Base-by-base conservation (phyloP, 2,113 vertebrate species). In the Gymnogyps californianus region DNA sequence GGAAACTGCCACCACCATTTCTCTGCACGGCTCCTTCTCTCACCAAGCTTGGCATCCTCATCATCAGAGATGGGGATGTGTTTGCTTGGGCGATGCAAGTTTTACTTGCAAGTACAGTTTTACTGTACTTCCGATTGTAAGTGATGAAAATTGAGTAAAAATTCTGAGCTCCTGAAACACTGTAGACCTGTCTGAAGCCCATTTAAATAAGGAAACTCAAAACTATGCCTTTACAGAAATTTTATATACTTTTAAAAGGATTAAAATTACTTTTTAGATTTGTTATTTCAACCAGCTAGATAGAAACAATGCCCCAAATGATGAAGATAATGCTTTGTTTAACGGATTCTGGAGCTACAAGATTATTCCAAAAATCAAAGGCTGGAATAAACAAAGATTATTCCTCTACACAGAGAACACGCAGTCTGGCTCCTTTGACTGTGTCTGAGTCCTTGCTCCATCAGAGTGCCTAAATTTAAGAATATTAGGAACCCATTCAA, bases 21-120 rank as follows among this genome's bases (percentile, higher is more conserved):
- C 40, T 5, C 42, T 25, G 47, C 40, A 40, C 1, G 3, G 20
- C 47, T 40, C 25, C 29, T 46, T 6, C 25, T 32, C 31, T n/a
- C 67, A 51, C 58, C 16, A 17, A 20, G 42, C 59, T 21, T 36
- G 36, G 65, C 31, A 49, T 15, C 42, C 21, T 57, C 34, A 5
- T 21, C 47, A 7, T 13, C 2, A 0, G 32, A 47, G 34, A 25
- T 1, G 8, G 31, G 28, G 55, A 62, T 16, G 9, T 1, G 1
- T 22, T 69, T n/a, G 29, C 79, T 69, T 36, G 59, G 59, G 36
- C 1, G 0, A 51, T 4, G 0, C 46, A 59, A 82, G 21, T 51
- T 36, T 58, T 32, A 42, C 77, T 58, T 36, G 34, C 34, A 38
- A 69, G 36, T 54, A 10, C 2, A 21, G 13, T 81, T 86, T 46